Conservation (phyloP, 2,888 invertebrate genomes). For the Macaria liturata region DNA sequence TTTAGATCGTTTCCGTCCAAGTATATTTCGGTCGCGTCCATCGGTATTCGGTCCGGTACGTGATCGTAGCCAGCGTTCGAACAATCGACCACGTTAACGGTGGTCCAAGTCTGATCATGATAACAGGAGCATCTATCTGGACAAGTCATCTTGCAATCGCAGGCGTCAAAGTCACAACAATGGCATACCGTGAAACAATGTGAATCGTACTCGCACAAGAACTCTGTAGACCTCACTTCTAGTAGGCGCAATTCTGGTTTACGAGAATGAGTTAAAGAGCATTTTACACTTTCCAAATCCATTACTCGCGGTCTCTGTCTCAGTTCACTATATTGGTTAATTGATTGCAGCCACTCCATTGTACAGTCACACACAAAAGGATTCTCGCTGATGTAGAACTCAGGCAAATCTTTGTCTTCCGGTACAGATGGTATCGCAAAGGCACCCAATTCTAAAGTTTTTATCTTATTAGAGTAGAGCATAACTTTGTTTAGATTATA, state of each 20-base stretch:
- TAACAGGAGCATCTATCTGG: constrained; percentile 93
- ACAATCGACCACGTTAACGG: constrained; percentile 92
- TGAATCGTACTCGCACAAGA: constrained; percentile 91
- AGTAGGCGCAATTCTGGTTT: constrained; percentile 85
- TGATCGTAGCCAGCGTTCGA: constrained; percentile 88
- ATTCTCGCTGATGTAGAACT: constrained; percentile 92
- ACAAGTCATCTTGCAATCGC: constrained; percentile 96
- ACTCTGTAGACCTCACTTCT: constrained; percentile 88
- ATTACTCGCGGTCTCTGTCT: constrained; percentile 90
- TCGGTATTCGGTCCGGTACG: constrained; percentile 91
- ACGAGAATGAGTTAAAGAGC: constrained; percentile 88
- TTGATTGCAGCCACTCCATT: constrained; percentile 93
- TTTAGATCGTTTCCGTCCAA: constrained; percentile 92
- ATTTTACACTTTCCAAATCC: constrained; percentile 90
- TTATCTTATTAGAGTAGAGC: constrained; percentile 88
- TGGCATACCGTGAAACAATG: constrained; percentile 94
- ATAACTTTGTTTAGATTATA: constrained; percentile 89
- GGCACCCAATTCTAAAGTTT: constrained; percentile 88
- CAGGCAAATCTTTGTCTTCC: constrained; percentile 87
- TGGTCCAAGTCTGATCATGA: constrained; percentile 93
- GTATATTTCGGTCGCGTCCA: constrained; percentile 95
- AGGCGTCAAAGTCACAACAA: constrained; percentile 95
- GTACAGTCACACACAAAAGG: constrained; percentile 93
- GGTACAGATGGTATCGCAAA: constrained; percentile 86
- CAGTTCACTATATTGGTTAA: constrained; percentile 89